These are phyloP conservation scores for Choreutis nemorana DNA, from an alignment of 2,888 invertebrate genomes.

Conservation along the genomic window DNA sequence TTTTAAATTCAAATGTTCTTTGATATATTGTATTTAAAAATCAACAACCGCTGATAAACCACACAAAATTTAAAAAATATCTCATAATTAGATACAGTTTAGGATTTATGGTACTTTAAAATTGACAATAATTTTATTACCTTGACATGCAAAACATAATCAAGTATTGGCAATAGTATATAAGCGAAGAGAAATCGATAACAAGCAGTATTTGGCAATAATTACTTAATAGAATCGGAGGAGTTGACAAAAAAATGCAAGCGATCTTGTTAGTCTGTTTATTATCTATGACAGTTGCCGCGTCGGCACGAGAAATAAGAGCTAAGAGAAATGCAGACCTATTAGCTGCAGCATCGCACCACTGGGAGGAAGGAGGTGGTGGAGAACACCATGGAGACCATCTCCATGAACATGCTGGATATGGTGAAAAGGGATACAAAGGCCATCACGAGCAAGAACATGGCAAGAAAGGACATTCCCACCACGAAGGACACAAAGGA, in stretches of 20 bases:
- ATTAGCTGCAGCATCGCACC: conserved; percentile 52
- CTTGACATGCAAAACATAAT: conserved; percentile 53
- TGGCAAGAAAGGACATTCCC: conserved; percentile 75
- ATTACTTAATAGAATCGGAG: conserved; percentile 38
- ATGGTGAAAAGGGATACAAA: conserved; percentile 75
- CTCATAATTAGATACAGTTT: no score
- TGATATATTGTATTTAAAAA: no score
- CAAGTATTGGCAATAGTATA: conserved; percentile 56
- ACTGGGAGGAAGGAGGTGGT: conserved; percentile 67
- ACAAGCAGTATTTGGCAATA: conserved; percentile 58
- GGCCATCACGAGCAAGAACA: conserved; percentile 71
- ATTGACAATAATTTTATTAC: conserved; percentile 32
- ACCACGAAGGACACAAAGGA: conserved; percentile 70
- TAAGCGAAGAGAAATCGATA: conserved; percentile 45
- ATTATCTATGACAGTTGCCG: conserved; percentile 42
- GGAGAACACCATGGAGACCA: conserved; percentile 70
- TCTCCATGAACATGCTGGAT: conserved; percentile 69
- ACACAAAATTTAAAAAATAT: no score
- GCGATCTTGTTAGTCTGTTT: conserved; percentile 36
- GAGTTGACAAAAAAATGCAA: conserved; percentile 39
- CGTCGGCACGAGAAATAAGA: conserved; percentile 55
- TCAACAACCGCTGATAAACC: no score
- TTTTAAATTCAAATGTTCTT: no score
- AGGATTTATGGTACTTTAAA: no score
- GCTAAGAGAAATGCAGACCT: conserved; percentile 54